Base-by-base conservation (phyloP, 2,797 vertebrate species). In the Buceros bicornis region DNA sequence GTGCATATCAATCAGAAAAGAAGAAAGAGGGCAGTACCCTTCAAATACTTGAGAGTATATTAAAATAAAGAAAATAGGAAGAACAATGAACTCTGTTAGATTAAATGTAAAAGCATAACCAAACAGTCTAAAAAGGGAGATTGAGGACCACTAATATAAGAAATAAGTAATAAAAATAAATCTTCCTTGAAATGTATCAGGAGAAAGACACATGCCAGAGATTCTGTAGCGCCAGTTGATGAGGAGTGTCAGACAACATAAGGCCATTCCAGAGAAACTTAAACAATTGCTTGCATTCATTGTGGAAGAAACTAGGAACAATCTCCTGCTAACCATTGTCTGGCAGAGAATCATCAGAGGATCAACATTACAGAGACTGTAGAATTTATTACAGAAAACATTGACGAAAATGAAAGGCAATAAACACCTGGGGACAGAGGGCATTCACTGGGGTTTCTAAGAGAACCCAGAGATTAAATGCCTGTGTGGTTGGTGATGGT, bases 41-140 rank as follows among this genome's bases (percentile, higher is more conserved):
- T 81, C 58, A 82, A 72, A 72, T 61, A 90, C 70, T 61, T 58
- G 47, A 92, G 18, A 78, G 64, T 18, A 74, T 69, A 84, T 62
- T 90, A 89, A 82, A 92, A 92, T 72, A 13, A 87, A 71, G n/a
- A 66, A 69, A 82, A 70, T 11, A 35, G 60, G 77, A 90, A 74
- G 17, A 87, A 60, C 11, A 83, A 84, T 25, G 18, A 84, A 83
- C 33, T 53, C 19, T 47, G 31, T 14, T 29, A 85, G 35, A 78
- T 22, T 58, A 93, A 78, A 87, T 66, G 4, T 29, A 76, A 96
- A 89, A 89, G 14, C 16, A 73, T 62, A 76, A 79, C 19, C 21
- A 65, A 94, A 61, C 0, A 2, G 20, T 54, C 47, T 54, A 72
- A 82, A 87, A 82, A 58, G 7, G 13, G 15, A 73, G 11, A 16